Conservation (phyloP, 1,140 invertebrate species). For the Drosophila sproati region DNA sequence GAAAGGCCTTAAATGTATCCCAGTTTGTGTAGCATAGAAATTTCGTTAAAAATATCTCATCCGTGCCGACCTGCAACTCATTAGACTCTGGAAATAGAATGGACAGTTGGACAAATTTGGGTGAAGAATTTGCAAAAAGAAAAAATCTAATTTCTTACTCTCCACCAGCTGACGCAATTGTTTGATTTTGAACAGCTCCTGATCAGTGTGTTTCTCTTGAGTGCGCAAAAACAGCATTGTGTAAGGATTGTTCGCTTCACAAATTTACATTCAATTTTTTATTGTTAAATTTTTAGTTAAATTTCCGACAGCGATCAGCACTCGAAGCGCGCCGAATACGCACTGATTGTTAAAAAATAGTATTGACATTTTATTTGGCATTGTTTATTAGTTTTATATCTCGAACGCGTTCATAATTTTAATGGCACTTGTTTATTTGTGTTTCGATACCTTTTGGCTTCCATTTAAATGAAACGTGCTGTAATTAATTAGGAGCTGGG, state of each 20-base stretch:
- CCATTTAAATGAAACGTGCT: slow-evolving; percentile 15
- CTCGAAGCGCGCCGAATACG: slow-evolving; percentile 47
- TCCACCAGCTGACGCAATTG: slow-evolving; percentile 67
- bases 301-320: slow-evolving; percentile 51
- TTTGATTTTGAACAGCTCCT: slow-evolving; percentile 65
- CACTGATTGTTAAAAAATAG: slow-evolving; percentile 51
- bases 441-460: slow-evolving; percentile 9
- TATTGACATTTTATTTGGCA: slow-evolving; percentile 51
- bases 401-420: slow-evolving; percentile 50
- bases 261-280: slow-evolving; percentile 6
- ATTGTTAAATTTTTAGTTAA: slow-evolving; percentile 3
- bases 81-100: slow-evolving; percentile 47
- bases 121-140: background rate
- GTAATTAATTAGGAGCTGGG: background rate
- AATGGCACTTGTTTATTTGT: slow-evolving; percentile 39
- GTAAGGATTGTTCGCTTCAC: background rate
- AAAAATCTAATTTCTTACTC: slow-evolving; percentile 51
- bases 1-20: slow-evolving; percentile 69
- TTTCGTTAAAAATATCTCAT: slow-evolving; percentile 73
- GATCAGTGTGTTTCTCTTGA: slow-evolving; percentile 45
- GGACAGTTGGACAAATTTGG: background rate
- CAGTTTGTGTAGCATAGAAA: slow-evolving; percentile 68
- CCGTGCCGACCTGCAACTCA: slow-evolving; percentile 66
- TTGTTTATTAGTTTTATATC: slow-evolving; percentile 58
- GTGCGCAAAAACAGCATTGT: slow-evolving; percentile 56